A percentile compares a stretch with the other conserved stretches of the same genome.
Conservation (phyloP, 1,140 invertebrate genomes). For the Zaprionus ornatus region DNA sequence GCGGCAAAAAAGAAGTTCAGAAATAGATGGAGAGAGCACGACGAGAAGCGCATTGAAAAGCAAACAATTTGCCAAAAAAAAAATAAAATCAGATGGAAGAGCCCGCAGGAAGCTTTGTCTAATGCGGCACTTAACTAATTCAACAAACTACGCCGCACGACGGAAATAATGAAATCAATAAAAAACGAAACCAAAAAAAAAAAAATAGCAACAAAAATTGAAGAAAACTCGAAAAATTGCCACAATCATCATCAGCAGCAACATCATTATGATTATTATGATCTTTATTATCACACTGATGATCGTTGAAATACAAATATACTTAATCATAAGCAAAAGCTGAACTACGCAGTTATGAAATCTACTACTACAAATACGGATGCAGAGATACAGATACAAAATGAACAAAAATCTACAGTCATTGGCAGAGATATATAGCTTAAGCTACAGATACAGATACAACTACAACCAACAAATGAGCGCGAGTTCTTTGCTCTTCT, state of each 20-base stretch:
- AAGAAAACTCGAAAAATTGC: constrained; percentile 67
- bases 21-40: constrained; percentile 19
- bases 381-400: constrained; percentile 7
- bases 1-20: constrained; percentile 5
- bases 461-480: not conserved
- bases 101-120: constrained; percentile 34
- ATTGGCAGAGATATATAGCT: not conserved
- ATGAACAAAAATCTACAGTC: constrained; percentile 7
- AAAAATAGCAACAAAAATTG: constrained; percentile 40
- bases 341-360: constrained; percentile 75
- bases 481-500: not conserved
- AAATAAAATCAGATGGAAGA: constrained; percentile 3
- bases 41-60: constrained; percentile 29
- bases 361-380: constrained; percentile 43
- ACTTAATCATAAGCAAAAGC: constrained; percentile 35
- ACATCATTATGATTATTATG: constrained; percentile 7
- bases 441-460: constrained; percentile 5
- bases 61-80: constrained; percentile 14
- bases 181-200: constrained; percentile 26
- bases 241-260: not conserved
- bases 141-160: constrained; percentile 72
- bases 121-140: constrained; percentile 76
- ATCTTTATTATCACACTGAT: constrained; percentile 33
- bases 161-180: constrained; percentile 68
- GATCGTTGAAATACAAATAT: constrained; percentile 41